phyloP scores from a whole-genome alignment of 2,888 invertebrate genomes.

The Alsophila aescularia region DNA sequence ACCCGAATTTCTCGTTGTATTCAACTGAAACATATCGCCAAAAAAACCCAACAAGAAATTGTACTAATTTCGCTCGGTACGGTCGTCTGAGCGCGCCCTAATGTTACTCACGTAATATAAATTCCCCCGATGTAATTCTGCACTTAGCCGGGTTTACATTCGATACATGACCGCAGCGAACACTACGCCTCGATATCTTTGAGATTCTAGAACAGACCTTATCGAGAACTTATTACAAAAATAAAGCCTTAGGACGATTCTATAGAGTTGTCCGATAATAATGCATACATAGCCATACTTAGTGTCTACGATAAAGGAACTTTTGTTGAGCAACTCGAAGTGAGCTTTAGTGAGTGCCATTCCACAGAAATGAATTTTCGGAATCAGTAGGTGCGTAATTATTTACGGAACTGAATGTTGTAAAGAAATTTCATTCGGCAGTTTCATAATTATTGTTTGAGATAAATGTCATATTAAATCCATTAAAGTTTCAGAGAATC shows the following conservation, averaged over 20 bases:
- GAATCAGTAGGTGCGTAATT: background rate
- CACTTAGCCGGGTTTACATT: constrained; percentile 64
- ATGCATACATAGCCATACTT: constrained; percentile 7
- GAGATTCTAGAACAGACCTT: constrained; percentile 43
- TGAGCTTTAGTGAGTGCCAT: background rate
- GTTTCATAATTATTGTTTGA: too few relatives aligned
- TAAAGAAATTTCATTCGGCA: too few relatives aligned
- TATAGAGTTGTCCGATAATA: constrained; percentile 21
- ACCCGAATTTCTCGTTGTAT: background rate
- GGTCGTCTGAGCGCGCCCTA: constrained; percentile 41
- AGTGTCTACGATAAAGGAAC: background rate
- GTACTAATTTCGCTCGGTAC: constrained; percentile 1
- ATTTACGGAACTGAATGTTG: too few relatives aligned
- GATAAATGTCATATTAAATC: too few relatives aligned
- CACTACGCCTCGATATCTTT: constrained; percentile 37
- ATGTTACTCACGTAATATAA: constrained; percentile 57
- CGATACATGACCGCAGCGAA: constrained; percentile 38
- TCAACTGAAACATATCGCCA: background rate
- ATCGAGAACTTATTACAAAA: constrained; percentile 54
- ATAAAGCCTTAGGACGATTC: constrained; percentile 49
- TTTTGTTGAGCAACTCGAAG: constrained; percentile 4
- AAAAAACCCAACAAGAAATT: background rate
- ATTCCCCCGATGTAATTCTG: constrained; percentile 64
- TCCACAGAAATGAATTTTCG: too few relatives aligned
- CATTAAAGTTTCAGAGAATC: too few relatives aligned